A percentile compares a stretch with the other conserved stretches of the same genome.
phyloP scores from a whole-genome alignment of 2,113 vertebrate genomes.

The Cariama cristata region DNA sequence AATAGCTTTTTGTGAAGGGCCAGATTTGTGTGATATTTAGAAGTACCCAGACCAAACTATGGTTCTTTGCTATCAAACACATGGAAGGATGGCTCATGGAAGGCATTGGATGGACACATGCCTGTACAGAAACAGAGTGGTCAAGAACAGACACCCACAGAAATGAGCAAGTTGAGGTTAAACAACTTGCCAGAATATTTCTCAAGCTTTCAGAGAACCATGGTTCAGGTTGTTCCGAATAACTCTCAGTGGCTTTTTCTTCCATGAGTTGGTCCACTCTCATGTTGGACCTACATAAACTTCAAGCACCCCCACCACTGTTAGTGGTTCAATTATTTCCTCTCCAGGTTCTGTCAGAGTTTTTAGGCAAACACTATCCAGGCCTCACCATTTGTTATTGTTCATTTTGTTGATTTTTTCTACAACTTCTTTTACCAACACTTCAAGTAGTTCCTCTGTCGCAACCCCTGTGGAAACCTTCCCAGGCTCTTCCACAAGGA shows the following conservation, averaged over 20 bases:
- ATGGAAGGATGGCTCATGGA: fast-evolving
- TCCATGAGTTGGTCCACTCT: neutral
- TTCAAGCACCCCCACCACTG: neutral
- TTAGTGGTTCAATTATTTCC: neutral
- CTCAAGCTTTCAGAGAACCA: neutral
- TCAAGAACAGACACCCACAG: neutral
- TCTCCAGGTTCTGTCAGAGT: neutral
- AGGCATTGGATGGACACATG: fast-evolving
- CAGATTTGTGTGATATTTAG: neutral
- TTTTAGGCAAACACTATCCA: neutral
- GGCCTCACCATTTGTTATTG: neutral
- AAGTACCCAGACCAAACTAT: neutral
- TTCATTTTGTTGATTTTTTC: neutral
- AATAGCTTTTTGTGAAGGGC: neutral
- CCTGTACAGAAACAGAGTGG: neutral
- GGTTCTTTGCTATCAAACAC: neutral
- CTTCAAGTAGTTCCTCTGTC: neutral
- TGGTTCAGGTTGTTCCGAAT: neutral
- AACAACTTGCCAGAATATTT: neutral
- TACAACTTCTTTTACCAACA: neutral
- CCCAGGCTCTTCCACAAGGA: neutral
- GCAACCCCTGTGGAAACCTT: neutral
- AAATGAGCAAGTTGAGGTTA: neutral
- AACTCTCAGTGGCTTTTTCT: neutral
- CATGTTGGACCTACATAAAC: neutral